Evolutionary conservation across 2,113 vertebrate genomes (phyloP).

Genomic region (Myxocyprinus asiaticus): DNA sequence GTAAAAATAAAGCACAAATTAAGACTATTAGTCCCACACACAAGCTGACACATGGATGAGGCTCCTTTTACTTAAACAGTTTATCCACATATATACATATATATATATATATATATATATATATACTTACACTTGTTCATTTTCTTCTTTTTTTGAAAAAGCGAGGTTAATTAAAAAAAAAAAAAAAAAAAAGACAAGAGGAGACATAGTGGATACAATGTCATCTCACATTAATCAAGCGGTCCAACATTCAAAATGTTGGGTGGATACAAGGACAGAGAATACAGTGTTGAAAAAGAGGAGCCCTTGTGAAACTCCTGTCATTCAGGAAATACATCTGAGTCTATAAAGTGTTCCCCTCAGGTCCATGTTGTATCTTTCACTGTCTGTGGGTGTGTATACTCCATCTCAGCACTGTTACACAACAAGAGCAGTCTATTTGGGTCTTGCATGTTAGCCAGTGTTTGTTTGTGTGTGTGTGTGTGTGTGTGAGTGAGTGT

Average conservation of each 20-base stretch:
- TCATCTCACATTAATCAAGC: too few species aligned
- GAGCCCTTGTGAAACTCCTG: constrained; percentile 28
- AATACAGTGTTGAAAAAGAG: constrained; percentile 23
- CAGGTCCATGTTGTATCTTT: constrained; percentile 51
- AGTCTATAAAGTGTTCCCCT: constrained; percentile 53
- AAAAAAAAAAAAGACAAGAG: constrained; percentile 17
- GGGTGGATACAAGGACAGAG: constrained; percentile 46
- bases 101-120: too few species aligned
- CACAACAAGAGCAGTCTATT: constrained; percentile 56
- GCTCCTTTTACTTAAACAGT: constrained; percentile 8
- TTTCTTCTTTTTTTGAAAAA: neutral
- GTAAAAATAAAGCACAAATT: constrained; percentile 23
- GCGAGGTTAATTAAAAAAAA: neutral
- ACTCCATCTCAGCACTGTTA: constrained; percentile 57
- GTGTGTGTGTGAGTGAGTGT: constrained; percentile 36
- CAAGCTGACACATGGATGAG: neutral
- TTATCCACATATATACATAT: neutral
- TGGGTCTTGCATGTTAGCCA: constrained; percentile 44
- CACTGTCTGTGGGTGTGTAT: constrained; percentile 43
- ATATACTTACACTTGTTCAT: too few species aligned
- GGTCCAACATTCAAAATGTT: constrained; percentile 34
- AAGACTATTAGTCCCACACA: constrained; percentile 20
- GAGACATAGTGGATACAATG: too few species aligned
- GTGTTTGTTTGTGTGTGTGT: constrained; percentile 38
- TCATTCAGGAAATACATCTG: constrained; percentile 50